These are phyloP conservation scores for Morone saxatilis DNA, from an alignment of 2,113 vertebrate species.

Conservation along the genomic window DNA sequence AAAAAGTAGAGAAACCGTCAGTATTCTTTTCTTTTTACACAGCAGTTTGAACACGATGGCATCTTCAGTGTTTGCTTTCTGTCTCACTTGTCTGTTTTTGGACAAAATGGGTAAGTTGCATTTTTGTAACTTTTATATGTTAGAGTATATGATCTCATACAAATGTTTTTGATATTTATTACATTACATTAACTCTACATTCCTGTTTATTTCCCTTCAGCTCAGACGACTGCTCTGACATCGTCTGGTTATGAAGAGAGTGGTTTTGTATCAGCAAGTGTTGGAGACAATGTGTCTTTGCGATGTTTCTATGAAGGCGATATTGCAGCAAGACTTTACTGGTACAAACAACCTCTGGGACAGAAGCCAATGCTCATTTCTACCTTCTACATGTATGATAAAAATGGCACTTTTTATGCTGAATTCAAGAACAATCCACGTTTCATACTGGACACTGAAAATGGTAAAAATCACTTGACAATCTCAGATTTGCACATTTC, in stretches of 20 bases:
- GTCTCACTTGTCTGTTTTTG: conserved; percentile 5
- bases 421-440: conserved; percentile 50
- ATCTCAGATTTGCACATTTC: conserved; percentile 36
- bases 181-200: background rate
- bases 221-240: background rate
- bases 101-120: conserved; percentile 16
- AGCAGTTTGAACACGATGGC: background rate
- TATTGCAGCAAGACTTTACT: conserved; percentile 15
- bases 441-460: conserved; percentile 12
- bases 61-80: background rate
- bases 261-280: conserved; percentile 11
- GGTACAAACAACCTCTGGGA: conserved; percentile 68
- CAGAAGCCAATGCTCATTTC: conserved; percentile 52
- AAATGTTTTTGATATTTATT: background rate
- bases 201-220: background rate
- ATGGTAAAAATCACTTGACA: conserved; percentile 21
- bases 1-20: background rate
- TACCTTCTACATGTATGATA: background rate
- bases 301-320: conserved; percentile 3
- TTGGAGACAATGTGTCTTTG: conserved; percentile 43
- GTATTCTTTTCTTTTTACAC: background rate
- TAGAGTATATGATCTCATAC: background rate
- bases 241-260: background rate
- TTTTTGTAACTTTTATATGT: background rate
- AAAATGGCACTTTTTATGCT: background rate